phyloP scores from a whole-genome alignment of 2,797 vertebrate genomes.

The Oreonectes daqikongensis region DNA sequence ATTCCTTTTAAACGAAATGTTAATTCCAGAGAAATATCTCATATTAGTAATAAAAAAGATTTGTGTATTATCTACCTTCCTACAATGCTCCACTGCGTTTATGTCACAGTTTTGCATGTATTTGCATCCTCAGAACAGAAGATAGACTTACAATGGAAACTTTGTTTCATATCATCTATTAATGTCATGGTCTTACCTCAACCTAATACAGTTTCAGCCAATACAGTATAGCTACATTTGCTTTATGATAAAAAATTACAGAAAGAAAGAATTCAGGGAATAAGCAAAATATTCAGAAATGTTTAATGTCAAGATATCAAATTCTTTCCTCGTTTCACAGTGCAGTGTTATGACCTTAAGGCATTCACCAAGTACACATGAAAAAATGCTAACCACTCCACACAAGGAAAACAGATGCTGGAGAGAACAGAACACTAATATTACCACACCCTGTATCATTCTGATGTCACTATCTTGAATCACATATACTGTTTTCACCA shows the following conservation, averaged over 20 bases:
- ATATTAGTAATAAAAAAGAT: background rate
- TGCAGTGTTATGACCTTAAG: slow-evolving; percentile 35
- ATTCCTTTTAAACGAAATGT: background rate
- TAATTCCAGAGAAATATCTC: background rate
- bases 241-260: background rate
- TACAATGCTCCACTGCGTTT: slow-evolving; percentile 15
- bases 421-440: slow-evolving; percentile 14
- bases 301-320: slow-evolving; percentile 31
- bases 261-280: background rate
- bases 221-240: background rate
- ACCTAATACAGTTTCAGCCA: background rate
- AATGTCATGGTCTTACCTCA: slow-evolving; percentile 2
- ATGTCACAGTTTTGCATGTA: slow-evolving; percentile 36
- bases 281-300: background rate
- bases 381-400: slow-evolving; percentile 47
- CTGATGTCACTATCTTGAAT: slow-evolving; percentile 18
- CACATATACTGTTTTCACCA: slow-evolving; percentile 1
- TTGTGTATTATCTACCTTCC: slow-evolving; percentile 1
- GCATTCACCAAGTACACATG: slow-evolving; percentile 54
- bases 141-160: slow-evolving; percentile 12
- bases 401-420: slow-evolving; percentile 32
- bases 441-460: slow-evolving; percentile 9
- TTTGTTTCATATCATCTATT: slow-evolving; percentile 1
- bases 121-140: slow-evolving; percentile 15
- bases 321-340: slow-evolving; percentile 45